These are phyloP conservation scores for Furcula furcula DNA, from an alignment of 2,888 invertebrate genomes.

Conservation along the genomic window DNA sequence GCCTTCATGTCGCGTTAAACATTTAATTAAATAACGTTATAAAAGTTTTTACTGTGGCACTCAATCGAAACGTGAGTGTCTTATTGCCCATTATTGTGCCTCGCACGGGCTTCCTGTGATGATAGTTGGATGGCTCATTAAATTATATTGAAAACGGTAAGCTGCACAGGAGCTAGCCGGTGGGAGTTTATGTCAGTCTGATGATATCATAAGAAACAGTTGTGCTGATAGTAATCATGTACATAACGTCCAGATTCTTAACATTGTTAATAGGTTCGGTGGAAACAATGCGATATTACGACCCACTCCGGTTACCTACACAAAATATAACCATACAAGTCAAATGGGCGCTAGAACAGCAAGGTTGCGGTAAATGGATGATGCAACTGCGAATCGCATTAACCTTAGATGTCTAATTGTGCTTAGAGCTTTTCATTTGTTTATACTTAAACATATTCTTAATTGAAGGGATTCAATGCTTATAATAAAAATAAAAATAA, in stretches of 20 bases:
- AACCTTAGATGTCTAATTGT: no score
- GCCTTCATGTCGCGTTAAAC: constrained; percentile 19
- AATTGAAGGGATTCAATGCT: no score
- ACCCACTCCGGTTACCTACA: constrained; percentile 61
- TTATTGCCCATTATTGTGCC: constrained; percentile 32
- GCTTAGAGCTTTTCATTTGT: no score
- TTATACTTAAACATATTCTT: no score
- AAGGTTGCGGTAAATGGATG: constrained; percentile 62
- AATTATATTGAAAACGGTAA: constrained; percentile 40
- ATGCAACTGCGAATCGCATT: constrained; percentile 48
- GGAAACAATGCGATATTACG: constrained; percentile 68
- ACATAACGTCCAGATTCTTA: constrained; percentile 51
- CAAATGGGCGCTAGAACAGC: constrained; percentile 57
- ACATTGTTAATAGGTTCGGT: constrained; percentile 55
- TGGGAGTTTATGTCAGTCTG: constrained; percentile 21
- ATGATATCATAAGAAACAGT: constrained; percentile 51
- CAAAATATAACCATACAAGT: constrained; percentile 64
- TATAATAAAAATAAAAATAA: no score
- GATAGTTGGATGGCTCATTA: constrained; percentile 38
- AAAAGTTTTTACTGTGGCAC: constrained; percentile 34
- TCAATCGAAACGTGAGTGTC: constrained; percentile 26
- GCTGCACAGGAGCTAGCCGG: constrained; percentile 31
- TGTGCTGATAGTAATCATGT: constrained; percentile 43
- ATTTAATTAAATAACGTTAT: constrained; percentile 37
- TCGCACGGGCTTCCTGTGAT: constrained; percentile 25